Evolutionary conservation across 2,113 vertebrate species (phyloP), one percentile per base, ranked within the genome.

Genomic region (Garra rufa): DNA sequence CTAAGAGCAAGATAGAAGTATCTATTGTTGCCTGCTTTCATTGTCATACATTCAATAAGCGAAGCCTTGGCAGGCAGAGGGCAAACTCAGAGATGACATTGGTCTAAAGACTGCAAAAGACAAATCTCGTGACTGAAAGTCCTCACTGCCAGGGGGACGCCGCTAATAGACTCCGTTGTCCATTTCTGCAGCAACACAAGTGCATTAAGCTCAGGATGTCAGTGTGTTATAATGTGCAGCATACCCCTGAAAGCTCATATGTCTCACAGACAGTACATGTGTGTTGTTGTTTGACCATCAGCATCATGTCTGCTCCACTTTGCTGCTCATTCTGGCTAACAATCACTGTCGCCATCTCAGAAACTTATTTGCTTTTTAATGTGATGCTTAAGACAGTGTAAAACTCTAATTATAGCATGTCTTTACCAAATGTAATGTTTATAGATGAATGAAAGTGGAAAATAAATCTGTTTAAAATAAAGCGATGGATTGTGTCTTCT

Each of bases 1-100:
- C 87, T 75, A 77, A 85, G 83, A 82, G 87, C 28, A 26, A 61
- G 43, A 83, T 83, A 26, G 83, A 88, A 87, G 82, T 85, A 88
- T 82, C 78, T 77, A 86, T 86, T 84, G 65, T 78, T 69, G 82
- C 59, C 75, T 59, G 46, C 46, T 46, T 77, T 41, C 13, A 59
- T 77, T 77, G 75, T 59, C 52, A 77, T 41, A n/a, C 48, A 57
- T 77, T 77, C 10, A 52, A 57, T 52, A 57, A 28, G 28, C 0
- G 26, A 77, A 77, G 50, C 3, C 13, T 77, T 77, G 75, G 75
- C 75, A 38, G 75, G 75, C 30, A 77, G 75, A 77, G 21, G 50
- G 75, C 50, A 77, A 38, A 5, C 50, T 59, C 28, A 46, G 41
- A 77, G 75, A 77, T 77, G 21, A 77, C 75, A 59, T 75, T 59